phyloP scores from a whole-genome alignment of 2,888 invertebrate species.

The Agrochola macilenta region DNA sequence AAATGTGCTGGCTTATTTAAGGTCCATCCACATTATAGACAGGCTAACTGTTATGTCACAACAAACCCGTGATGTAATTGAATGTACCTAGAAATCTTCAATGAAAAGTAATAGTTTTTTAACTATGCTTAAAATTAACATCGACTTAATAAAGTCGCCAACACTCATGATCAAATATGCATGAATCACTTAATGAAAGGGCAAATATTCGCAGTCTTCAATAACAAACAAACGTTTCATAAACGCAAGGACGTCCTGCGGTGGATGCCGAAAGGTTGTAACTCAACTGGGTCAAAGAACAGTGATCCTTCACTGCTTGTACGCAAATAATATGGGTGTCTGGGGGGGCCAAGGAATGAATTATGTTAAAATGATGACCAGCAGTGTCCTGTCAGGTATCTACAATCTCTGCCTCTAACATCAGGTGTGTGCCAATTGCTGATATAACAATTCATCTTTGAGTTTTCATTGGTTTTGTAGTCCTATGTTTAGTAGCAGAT shows the following conservation, averaged over 20 bases:
- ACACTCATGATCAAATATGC: background rate
- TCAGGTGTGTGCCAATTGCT: background rate
- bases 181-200: background rate
- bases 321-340: background rate
- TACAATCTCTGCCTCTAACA: too few species aligned
- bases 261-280: background rate
- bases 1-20: slow-evolving; percentile 14
- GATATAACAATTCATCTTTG: background rate
- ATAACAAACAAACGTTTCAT: background rate
- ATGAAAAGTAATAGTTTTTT: background rate
- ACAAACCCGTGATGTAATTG: background rate
- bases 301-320: background rate
- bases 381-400: background rate
- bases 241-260: background rate
- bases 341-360: background rate
- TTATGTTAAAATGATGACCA: background rate
- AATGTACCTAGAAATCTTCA: background rate
- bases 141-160: background rate
- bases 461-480: background rate
- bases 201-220: background rate
- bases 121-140: background rate
- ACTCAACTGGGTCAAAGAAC: background rate
- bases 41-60: background rate
- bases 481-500: background rate
- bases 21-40: slow-evolving; percentile 1